A percentile compares a stretch with the other conserved stretches of the same genome.
phyloP scores from a whole-genome alignment of 1,140 invertebrate species.

The Atopsyche davidsoni region DNA sequence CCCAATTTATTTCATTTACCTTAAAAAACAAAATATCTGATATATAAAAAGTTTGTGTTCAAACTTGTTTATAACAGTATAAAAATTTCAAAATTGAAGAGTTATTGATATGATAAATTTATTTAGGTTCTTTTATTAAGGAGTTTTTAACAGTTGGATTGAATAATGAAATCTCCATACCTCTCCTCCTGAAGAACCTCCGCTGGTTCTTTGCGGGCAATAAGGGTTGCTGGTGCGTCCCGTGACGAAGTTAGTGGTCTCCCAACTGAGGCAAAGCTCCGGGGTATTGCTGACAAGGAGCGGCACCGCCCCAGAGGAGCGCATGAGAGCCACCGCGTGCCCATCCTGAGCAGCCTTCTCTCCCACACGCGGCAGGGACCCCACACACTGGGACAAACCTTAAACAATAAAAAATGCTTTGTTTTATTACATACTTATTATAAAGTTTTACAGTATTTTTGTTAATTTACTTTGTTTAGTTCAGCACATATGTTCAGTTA shows the following conservation, averaged over 20 bases:
- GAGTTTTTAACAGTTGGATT: no score
- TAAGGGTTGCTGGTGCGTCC: constrained; percentile 79
- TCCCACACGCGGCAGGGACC: constrained; percentile 52
- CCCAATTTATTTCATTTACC: no score
- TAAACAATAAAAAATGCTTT: constrained; percentile 15
- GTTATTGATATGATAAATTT: no score
- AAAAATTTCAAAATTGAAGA: no score
- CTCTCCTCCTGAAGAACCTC: constrained; percentile 75
- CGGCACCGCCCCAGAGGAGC: constrained; percentile 68
- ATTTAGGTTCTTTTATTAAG: no score
- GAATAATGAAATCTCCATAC: no score
- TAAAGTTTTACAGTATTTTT: no score
- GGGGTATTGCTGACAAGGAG: constrained; percentile 75
- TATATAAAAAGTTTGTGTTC: no score
- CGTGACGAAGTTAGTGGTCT: constrained; percentile 63
- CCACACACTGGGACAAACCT: constrained; percentile 62
- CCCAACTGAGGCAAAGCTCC: constrained; percentile 69
- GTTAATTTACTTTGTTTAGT: no score
- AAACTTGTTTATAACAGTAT: no score
- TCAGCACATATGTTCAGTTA: background rate
- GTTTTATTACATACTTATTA: no score
- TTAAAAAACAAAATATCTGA: no score
- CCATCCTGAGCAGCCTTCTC: constrained; percentile 57
- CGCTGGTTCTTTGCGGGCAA: constrained; percentile 54
- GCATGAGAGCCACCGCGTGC: constrained; percentile 52